Conservation (phyloP, 2,797 vertebrate genomes). For the Clamator glandarius region DNA sequence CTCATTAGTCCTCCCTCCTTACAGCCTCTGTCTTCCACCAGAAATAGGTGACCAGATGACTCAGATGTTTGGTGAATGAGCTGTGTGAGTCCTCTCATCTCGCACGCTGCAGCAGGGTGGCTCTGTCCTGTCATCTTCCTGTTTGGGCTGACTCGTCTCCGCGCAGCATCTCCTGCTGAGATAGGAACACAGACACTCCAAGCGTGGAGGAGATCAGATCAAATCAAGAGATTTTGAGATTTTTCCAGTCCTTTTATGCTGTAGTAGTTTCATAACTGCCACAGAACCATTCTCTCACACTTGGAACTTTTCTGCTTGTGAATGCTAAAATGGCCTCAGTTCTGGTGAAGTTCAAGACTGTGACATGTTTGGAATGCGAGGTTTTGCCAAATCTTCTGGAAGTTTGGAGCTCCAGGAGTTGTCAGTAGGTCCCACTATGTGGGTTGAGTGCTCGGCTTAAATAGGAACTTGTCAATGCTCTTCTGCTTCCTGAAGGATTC, state of each 20-base stretch:
- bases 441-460: neutral
- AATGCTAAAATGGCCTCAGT: neutral
- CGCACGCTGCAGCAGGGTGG: accelerated
- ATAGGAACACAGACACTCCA: accelerated
- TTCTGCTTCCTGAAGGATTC: neutral
- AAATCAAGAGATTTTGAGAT: neutral
- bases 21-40: neutral
- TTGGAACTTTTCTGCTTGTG: neutral
- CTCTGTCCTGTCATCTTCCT: neutral
- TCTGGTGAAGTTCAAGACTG: neutral
- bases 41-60: neutral
- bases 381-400: neutral
- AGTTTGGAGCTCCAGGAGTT: neutral
- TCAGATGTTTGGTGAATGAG: neutral
- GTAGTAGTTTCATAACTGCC: neutral
- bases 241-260: neutral
- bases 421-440: neutral
- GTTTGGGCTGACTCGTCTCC: neutral
- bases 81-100: neutral
- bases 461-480: neutral
- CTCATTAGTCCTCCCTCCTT: neutral
- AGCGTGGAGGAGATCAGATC: neutral
- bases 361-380: neutral
- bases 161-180: neutral
- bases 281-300: neutral